phyloP scores from a whole-genome alignment of 2,888 invertebrate species.

The Caenorhabditis wallacei region DNA sequence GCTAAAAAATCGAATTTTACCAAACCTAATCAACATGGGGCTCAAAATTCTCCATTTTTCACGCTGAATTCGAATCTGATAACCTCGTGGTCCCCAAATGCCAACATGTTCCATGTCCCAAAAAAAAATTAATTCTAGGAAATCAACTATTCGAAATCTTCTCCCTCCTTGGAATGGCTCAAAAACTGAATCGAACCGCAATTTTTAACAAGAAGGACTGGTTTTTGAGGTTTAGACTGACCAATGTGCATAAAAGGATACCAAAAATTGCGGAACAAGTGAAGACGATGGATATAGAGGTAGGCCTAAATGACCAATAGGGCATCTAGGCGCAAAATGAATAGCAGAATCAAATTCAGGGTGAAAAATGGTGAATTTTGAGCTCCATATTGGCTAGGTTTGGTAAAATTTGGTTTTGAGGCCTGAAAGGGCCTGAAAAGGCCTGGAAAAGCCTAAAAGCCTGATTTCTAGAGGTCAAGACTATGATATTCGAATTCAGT shows the following conservation, averaged over 20 bases:
- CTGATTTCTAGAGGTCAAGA: background rate
- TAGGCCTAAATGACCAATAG: background rate
- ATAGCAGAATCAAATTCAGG: too few species aligned
- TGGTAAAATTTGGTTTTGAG: too few species aligned
- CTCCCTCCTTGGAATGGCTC: constrained; percentile 53
- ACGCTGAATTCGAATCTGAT: background rate
- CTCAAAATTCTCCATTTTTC: background rate
- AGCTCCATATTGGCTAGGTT: too few species aligned
- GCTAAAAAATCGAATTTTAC: background rate
- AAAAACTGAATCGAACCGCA: constrained; percentile 46
- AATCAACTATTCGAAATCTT: constrained; percentile 61
- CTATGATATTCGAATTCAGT: background rate
- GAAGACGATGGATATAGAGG: background rate
- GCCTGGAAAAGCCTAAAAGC: too few species aligned
- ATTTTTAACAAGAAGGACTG: constrained; percentile 48
- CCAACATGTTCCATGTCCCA: background rate
- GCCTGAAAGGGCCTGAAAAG: too few species aligned
- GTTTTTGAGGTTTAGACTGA: constrained; percentile 5
- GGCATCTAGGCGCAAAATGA: background rate
- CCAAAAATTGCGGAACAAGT: constrained; percentile 25
- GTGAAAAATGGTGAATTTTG: background rate
- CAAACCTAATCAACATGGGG: background rate
- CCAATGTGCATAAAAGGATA: constrained; percentile 7
- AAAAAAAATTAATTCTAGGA: constrained; percentile 16
- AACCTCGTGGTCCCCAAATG: background rate